Evolutionary conservation across 2,113 vertebrate genomes (phyloP).

Genomic region (human (Homo sapiens)): DNA sequence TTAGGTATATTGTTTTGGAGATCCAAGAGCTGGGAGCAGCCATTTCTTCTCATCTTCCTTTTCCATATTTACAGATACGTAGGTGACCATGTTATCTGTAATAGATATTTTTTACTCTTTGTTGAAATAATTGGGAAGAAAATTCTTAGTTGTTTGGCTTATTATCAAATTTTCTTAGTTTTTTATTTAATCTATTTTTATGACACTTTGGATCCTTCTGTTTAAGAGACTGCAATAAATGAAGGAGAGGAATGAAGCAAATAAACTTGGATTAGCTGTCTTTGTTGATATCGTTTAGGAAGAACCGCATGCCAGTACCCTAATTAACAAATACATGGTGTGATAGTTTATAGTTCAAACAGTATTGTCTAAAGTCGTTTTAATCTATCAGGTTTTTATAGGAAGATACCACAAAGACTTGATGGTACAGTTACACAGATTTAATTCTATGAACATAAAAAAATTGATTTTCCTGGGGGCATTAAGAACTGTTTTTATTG

Average conservation of each 20-base stretch:
- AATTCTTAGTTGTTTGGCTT: background rate
- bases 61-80: background rate
- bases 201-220: background rate
- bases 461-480: slow-evolving; percentile 45
- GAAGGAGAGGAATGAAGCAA: too few species aligned
- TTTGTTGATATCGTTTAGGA: background rate
- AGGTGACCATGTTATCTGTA: background rate
- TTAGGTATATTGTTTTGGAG: background rate
- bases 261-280: background rate
- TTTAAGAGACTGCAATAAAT: background rate
- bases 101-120: background rate
- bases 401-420: slow-evolving; percentile 14
- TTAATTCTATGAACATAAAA: slow-evolving; percentile 68
- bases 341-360: background rate
- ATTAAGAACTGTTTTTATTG: slow-evolving; percentile 61
- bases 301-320: background rate
- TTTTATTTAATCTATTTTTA: background rate
- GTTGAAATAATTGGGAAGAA: background rate
- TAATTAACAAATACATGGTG: background rate
- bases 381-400: slow-evolving; percentile 15
- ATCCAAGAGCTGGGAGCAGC: background rate
- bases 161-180: background rate
- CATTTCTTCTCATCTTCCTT: background rate
- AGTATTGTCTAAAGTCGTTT: background rate
- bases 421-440: slow-evolving; percentile 19